phyloP scores from a whole-genome alignment of 64 coral and sea anemone species.

The Hydrozoanthus tunicans region DNA sequence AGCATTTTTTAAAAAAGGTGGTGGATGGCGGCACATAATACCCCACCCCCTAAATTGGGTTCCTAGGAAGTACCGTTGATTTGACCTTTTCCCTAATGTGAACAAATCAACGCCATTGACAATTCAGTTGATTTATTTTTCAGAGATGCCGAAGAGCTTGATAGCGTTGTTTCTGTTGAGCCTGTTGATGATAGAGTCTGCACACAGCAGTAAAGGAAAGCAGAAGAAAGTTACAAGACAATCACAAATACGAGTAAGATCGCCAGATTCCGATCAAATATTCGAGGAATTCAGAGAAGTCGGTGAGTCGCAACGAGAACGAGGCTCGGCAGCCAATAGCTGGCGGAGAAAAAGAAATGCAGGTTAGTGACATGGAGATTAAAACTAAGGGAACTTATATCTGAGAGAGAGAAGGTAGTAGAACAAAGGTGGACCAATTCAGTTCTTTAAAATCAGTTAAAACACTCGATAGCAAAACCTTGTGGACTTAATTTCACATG shows the following conservation, averaged over 20 bases:
- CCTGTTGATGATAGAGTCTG: background rate
- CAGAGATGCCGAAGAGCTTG: background rate
- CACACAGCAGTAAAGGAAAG: background rate
- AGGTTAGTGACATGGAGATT: background rate
- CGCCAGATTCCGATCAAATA: constrained; percentile 11
- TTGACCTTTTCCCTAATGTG: too few relatives aligned
- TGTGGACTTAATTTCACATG: too few relatives aligned
- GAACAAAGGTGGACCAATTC: background rate
- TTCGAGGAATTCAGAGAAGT: background rate
- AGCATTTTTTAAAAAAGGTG: too few relatives aligned
- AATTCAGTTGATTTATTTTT: background rate
- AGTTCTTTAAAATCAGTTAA: background rate
- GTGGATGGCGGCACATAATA: too few relatives aligned
- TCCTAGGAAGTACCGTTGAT: too few relatives aligned
- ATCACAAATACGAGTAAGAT: background rate
- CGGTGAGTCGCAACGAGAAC: background rate
- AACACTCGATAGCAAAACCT: too few relatives aligned
- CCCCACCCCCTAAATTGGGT: too few relatives aligned
- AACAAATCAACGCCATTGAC: too few relatives aligned
- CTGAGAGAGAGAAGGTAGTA: background rate
- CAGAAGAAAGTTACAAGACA: background rate
- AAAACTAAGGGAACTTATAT: background rate
- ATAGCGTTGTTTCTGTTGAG: background rate
- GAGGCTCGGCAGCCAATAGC: background rate
- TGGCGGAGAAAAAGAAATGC: constrained; percentile 13